Evolutionary conservation across 1,140 invertebrate genomes (phyloP), one percentile per base, ranked within the genome.

Genomic region (Meteorus sp.): DNA sequence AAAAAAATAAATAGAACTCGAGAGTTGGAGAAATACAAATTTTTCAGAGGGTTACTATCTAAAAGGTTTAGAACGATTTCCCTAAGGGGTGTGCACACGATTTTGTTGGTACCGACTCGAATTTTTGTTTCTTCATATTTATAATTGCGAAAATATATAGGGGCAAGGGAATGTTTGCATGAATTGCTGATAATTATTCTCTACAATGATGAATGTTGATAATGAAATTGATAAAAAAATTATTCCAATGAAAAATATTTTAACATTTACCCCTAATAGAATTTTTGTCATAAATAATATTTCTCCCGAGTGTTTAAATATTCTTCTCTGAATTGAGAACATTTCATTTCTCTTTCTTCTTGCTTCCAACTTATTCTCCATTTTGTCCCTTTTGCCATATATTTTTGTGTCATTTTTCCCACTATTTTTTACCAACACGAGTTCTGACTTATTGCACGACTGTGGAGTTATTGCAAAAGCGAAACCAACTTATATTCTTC

Each of bases 11-110:
- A 43, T 3, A 43, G 33, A 3, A 11, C 13, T 55, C 44, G 13
- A 45, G 33, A 43, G 22, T 15, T 44, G 27, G 8, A 45, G 17
- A 56, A 13, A 44, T 27, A 55, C 3, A 45, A 20, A 31, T 17
- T 25, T 19, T 44, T 25, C 6, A 33, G n/a, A 3, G 31, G 35
- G n/a, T 48, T 55, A 67, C 63, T 75, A 73, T 80, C 77, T 79
- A 77, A 80, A 80, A 78, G 76, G 78, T 79, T 79, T 78, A 78
- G 75, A 78, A 41, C 78, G 77, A 80, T 80, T 80, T 80, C 77
- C 76, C 76, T 65, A 52, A 73, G 71, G 76, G 67, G 69, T 67
- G 65, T 50, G 56, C 41, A 59, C 63, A 68, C 53, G 65, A 64
- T 62, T 72, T 73, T 69, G 61, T 68, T 69, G 66, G n/a, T n/a